Conservation (phyloP, 2,113 vertebrate genomes). For the Malaclemys terrapin region DNA sequence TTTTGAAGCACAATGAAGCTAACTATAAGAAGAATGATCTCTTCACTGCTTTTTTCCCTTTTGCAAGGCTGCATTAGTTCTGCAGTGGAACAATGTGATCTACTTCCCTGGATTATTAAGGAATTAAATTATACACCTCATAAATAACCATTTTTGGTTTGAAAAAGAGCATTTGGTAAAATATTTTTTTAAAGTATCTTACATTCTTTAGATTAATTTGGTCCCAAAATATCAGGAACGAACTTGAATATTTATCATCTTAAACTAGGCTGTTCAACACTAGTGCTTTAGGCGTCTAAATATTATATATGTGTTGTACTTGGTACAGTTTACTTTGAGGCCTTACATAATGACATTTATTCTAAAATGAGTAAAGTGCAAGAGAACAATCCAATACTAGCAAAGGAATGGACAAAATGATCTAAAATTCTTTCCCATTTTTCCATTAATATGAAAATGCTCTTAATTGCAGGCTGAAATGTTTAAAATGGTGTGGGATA, state of each 20-base stretch:
- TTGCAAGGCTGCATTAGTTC: neutral
- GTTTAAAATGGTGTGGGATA: neutral
- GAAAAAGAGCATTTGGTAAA: neutral
- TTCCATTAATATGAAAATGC: neutral
- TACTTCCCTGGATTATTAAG: constrained; percentile 15
- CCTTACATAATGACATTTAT: neutral
- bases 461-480: neutral
- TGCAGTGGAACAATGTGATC: constrained; percentile 8
- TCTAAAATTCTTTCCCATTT: neutral
- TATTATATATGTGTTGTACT: neutral
- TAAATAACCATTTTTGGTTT: neutral
- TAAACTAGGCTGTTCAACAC: neutral
- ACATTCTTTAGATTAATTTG: neutral
- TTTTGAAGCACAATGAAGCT: neutral
- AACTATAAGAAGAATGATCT: neutral
- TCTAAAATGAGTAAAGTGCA: neutral
- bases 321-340: neutral
- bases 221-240: neutral
- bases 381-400: neutral
- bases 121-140: constrained; percentile 19
- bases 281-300: neutral
- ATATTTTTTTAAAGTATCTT: constrained; percentile 12
- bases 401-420: neutral
- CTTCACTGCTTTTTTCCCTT: neutral
- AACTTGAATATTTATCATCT: neutral